Percentiles rank a stretch among this genome's conserved stretches.
Conservation (phyloP, 2,113 vertebrate genomes). For the Hippopotamus amphibius region DNA sequence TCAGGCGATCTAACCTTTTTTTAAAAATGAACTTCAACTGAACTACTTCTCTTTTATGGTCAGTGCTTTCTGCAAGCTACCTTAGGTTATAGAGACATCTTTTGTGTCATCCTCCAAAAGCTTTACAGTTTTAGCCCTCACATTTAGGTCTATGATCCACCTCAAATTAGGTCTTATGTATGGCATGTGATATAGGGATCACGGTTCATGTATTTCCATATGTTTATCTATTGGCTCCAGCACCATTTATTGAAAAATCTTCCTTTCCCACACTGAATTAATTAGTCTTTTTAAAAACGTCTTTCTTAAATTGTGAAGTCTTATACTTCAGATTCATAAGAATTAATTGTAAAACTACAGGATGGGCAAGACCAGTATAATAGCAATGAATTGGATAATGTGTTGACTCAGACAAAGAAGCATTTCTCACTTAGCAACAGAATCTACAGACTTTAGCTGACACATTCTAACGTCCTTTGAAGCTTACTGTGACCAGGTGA, state of each 20-base stretch:
- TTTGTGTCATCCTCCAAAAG: neutral
- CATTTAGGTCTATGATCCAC: neutral
- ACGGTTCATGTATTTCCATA: neutral
- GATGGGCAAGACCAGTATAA: neutral
- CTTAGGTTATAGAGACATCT: neutral
- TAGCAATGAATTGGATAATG: neutral
- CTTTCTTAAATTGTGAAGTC: neutral
- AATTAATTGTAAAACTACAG: neutral
- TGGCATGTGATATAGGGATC: neutral
- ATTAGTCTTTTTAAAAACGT: neutral
- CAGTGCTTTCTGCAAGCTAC: neutral
- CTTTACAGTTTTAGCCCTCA: neutral
- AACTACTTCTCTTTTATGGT: neutral
- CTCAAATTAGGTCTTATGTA: neutral
- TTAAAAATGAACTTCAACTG: neutral
- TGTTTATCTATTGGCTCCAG: neutral
- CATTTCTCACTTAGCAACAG: neutral
- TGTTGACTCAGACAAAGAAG: neutral
- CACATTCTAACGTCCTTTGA: neutral
- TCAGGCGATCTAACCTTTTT: neutral
- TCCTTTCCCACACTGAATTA: neutral
- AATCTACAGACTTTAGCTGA: slow-evolving; percentile 27
- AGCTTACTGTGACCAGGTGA: neutral
- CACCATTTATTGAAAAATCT: neutral
- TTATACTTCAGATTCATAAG: neutral